phyloP scores from a whole-genome alignment of 2,113 vertebrate genomes.

The Chaenocephalus aceratus region DNA sequence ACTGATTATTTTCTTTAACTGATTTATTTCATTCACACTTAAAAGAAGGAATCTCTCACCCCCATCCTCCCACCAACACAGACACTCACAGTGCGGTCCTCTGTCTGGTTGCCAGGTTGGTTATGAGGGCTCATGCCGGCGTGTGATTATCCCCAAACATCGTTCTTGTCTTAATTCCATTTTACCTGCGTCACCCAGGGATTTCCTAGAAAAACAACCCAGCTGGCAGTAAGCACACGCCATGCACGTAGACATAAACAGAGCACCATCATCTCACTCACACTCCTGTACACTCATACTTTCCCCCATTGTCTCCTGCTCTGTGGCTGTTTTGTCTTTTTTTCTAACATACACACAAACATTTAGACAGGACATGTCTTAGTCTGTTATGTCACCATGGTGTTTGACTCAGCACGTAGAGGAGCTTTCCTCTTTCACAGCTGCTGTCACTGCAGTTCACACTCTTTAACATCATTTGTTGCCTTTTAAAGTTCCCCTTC shows the following conservation, averaged over 20 bases:
- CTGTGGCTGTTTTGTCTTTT: no score
- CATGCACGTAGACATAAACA: not conserved
- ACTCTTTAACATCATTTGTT: not conserved
- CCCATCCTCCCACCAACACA: not conserved
- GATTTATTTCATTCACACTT: not conserved
- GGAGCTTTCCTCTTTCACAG: not conserved
- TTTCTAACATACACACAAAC: not conserved
- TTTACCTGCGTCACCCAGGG: constrained; percentile 18
- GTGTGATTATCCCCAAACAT: constrained; percentile 37
- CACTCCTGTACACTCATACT: not conserved
- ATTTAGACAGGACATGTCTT: constrained; percentile 24
- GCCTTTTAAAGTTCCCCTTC: not conserved
- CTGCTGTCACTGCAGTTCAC: not conserved
- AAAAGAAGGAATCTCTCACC: not conserved
- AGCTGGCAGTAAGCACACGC: not conserved
- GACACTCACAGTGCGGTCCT: not conserved
- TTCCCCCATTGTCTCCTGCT: constrained; percentile 1
- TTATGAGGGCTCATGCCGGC: not conserved
- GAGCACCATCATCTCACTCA: not conserved
- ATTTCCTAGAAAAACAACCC: constrained; percentile 27
- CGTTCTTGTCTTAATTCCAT: not conserved
- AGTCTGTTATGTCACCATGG: constrained; percentile 9
- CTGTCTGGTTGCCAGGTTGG: not conserved
- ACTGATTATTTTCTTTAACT: not conserved
- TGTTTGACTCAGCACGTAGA: not conserved